Evolutionary conservation across 2,888 invertebrate species (phyloP).

Genomic region (Eucera pruinosa): DNA sequence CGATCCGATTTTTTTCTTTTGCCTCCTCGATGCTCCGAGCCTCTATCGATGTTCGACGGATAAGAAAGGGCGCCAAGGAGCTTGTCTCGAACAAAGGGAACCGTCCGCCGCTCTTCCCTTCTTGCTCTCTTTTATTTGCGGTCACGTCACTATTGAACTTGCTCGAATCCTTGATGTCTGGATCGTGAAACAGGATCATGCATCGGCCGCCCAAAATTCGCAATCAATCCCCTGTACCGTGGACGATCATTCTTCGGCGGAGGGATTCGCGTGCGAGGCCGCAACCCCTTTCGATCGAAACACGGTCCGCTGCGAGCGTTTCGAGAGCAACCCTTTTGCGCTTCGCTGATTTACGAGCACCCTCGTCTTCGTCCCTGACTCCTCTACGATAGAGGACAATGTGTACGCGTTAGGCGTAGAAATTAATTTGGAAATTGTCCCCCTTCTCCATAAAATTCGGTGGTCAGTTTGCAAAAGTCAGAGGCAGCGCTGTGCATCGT

Average conservation of each 20-base stretch:
- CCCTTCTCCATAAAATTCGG: too few relatives aligned
- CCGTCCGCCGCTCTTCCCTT: neutral
- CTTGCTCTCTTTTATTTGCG: conserved; percentile 9
- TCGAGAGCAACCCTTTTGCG: conserved; percentile 7
- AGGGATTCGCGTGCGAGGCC: too few relatives aligned
- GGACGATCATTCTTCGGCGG: too few relatives aligned
- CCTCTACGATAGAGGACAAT: neutral
- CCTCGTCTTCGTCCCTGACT: conserved; percentile 10
- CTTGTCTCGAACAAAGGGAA: conserved; percentile 6
- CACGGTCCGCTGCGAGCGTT: too few relatives aligned
- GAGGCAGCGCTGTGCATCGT: too few relatives aligned
- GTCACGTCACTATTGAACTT: neutral
- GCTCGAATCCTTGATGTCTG: neutral
- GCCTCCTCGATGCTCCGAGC: neutral
- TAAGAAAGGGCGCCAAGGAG: conserved; percentile 34
- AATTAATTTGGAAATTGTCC: too few relatives aligned
- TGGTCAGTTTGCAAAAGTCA: too few relatives aligned
- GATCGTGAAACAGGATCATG: neutral
- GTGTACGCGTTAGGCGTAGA: too few relatives aligned
- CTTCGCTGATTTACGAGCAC: conserved; percentile 32
- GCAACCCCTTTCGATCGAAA: too few relatives aligned
- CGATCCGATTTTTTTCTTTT: neutral
- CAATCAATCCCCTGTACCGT: neutral
- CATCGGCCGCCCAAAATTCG: neutral
- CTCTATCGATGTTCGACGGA: conserved; percentile 34